Base-by-base conservation (phyloP, 2,888 invertebrate genomes). In the Trypoxylon attenuatum region DNA sequence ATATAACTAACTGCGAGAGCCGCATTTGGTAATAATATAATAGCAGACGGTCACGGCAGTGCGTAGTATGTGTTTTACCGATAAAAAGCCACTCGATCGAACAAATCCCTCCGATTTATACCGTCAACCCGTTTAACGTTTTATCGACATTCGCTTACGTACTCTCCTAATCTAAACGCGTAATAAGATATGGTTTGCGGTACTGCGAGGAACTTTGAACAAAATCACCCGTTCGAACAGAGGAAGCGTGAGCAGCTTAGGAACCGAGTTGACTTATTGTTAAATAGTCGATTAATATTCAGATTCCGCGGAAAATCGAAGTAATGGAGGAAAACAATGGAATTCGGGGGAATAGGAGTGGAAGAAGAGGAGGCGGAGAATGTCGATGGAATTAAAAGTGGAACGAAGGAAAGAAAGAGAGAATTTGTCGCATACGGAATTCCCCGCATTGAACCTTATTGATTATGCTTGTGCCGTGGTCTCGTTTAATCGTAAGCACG, bases 141-240 rank as follows among this genome's bases (percentile, higher is more conserved):
- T 53, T 60, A 56, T 10, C 50, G 39, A 58, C 29, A 38, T n/a
- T n/a, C n/a, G n/a, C n/a, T n/a, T n/a, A n/a, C n/a, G n/a, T n/a
- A n/a, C n/a, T n/a, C n/a, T n/a, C 15, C 29, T 22, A 53, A 62
- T 39, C 45, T 59, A 49, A 61, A 64, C 69, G 71, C 66, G 71
- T 69, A 74, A 60, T 68, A 61, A 71, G 67, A 72, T 78, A 75
- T 71, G 73, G 41, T 67, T 69, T 42, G 51, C 54, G 56, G 53
- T 63, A 55, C 70, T 52, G 70, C 67, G 66, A 75, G 75, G 76
- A 77, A 68, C 69, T 58, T 58, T 60, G 19, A 41, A 38, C 38
- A 58, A 57, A 33, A 33, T 33, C 33, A 13, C 33, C 10, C 33
- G 6, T 10, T n/a, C 8, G 10, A 33, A 50, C 18, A 52, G 55